These are phyloP conservation scores for Tetramorium bicarinatum DNA, from an alignment of 2,888 invertebrate genomes.

Conservation along the genomic window DNA sequence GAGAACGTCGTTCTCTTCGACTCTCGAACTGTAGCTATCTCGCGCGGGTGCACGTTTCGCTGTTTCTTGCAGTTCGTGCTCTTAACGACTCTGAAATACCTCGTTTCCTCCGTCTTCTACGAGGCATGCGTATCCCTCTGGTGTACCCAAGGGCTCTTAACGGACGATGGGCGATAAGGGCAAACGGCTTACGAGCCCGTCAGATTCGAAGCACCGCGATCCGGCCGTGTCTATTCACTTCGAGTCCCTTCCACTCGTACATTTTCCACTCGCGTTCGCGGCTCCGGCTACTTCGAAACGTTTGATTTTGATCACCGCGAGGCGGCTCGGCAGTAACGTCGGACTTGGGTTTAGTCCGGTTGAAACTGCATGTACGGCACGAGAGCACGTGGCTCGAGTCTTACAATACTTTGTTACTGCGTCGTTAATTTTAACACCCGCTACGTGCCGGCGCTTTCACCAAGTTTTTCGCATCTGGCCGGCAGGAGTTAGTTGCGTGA, in stretches of 20 bases:
- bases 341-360: conserved; percentile 54
- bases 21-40: conserved; percentile 8
- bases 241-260: conserved; percentile 23
- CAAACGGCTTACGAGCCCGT: conserved; percentile 76
- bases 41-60: conserved; percentile 42
- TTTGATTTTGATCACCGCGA: conserved; percentile 85
- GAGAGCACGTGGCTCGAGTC: conserved; percentile 72
- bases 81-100: conserved; percentile 57
- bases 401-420: conserved; percentile 84
- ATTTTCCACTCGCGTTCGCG: conserved; percentile 47
- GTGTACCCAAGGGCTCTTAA: conserved; percentile 49
- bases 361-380: conserved; percentile 76
- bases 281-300: conserved; percentile 79
- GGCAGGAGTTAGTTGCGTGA: conserved; percentile 27
- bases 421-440: conserved; percentile 85
- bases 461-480: conserved; percentile 72
- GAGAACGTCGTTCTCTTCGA: conserved; percentile 7
- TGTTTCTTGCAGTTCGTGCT: conserved; percentile 47
- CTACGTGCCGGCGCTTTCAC: conserved; percentile 85
- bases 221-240: conserved; percentile 44
- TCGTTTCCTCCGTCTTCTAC: conserved; percentile 52
- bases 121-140: conserved; percentile 47
- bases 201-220: conserved; percentile 73
- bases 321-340: conserved; percentile 76
- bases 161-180: conserved; percentile 50